Evolutionary conservation across 2,888 invertebrate species (phyloP).

Genomic region (Agriopis leucophaearia): DNA sequence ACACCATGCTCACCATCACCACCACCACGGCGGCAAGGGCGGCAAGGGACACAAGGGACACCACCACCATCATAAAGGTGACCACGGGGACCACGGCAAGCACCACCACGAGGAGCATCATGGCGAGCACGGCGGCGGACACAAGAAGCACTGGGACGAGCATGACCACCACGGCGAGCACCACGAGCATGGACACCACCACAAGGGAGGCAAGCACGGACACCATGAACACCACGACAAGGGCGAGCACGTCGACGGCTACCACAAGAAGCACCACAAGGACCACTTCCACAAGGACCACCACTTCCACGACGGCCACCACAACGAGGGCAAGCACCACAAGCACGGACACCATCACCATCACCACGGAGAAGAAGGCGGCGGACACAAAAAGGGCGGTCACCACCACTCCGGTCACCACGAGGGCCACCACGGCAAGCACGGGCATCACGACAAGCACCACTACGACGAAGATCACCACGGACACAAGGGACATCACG

Average conservation of each 20-base stretch:
- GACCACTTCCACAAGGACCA: slow-evolving; percentile 95
- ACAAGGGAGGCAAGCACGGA: slow-evolving; percentile 93
- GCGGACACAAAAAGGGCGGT: slow-evolving; percentile 93
- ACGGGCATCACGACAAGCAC: slow-evolving; percentile 92
- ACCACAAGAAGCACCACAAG: slow-evolving; percentile 94
- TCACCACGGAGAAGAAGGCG: slow-evolving; percentile 90
- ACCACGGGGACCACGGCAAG: slow-evolving; percentile 91
- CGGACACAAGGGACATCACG: slow-evolving; percentile 92
- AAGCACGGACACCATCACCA: slow-evolving; percentile 92
- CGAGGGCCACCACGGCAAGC: slow-evolving; percentile 92
- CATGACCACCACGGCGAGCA: slow-evolving; percentile 91
- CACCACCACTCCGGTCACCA: slow-evolving; percentile 92
- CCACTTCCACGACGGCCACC: slow-evolving; percentile 95
- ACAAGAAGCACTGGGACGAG: slow-evolving; percentile 93
- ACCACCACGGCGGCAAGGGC: slow-evolving; percentile 90
- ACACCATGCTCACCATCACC: slow-evolving; percentile 89
- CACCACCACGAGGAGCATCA: slow-evolving; percentile 91
- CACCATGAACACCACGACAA: slow-evolving; percentile 94
- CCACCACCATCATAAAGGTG: slow-evolving; percentile 92
- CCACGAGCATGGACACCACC: slow-evolving; percentile 91
- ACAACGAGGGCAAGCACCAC: slow-evolving; percentile 93
- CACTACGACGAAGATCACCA: slow-evolving; percentile 93
- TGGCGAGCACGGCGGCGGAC: slow-evolving; percentile 91
- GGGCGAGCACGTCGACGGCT: slow-evolving; percentile 92
- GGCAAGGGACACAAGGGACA: slow-evolving; percentile 92